Evolutionary conservation across 2,797 vertebrate species (phyloP).

Genomic region (Petrocephalus sullivani): DNA sequence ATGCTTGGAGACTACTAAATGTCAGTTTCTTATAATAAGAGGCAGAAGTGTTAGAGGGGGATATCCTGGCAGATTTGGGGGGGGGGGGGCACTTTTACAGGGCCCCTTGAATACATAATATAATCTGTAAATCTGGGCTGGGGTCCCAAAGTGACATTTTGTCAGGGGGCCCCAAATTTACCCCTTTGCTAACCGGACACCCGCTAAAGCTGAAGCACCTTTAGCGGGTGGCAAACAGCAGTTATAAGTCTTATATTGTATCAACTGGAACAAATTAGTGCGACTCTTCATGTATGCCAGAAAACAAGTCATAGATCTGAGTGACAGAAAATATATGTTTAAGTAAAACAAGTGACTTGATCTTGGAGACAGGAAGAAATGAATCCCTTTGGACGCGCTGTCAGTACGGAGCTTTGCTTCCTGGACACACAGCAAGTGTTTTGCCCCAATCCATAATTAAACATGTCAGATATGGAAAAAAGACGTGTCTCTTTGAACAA

Average conservation of each 20-base stretch:
- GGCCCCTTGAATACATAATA: not conserved
- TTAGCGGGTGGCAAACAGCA: not conserved
- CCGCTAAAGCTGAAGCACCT: not conserved
- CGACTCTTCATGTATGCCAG: not conserved
- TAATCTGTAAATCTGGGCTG: not conserved
- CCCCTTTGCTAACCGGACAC: not conserved
- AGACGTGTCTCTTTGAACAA: not conserved
- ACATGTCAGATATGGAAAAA: not conserved
- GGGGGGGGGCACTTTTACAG: not conserved
- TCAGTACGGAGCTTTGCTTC: not conserved
- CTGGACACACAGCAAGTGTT: not conserved
- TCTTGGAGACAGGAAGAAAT: not conserved
- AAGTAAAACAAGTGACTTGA: not conserved
- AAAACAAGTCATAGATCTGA: not conserved
- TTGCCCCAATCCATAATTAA: not conserved
- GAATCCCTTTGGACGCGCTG: not conserved
- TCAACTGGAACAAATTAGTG: not conserved
- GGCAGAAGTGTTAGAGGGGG: not conserved
- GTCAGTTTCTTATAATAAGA: not conserved
- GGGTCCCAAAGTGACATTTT: too few relatives aligned
- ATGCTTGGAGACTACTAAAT: not conserved
- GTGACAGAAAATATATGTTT: not conserved
- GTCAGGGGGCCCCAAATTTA: not conserved
- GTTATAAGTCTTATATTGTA: not conserved
- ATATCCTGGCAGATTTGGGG: not conserved